phyloP scores from a whole-genome alignment of 2,888 invertebrate genomes.

The Dicyrtoma fusca region DNA sequence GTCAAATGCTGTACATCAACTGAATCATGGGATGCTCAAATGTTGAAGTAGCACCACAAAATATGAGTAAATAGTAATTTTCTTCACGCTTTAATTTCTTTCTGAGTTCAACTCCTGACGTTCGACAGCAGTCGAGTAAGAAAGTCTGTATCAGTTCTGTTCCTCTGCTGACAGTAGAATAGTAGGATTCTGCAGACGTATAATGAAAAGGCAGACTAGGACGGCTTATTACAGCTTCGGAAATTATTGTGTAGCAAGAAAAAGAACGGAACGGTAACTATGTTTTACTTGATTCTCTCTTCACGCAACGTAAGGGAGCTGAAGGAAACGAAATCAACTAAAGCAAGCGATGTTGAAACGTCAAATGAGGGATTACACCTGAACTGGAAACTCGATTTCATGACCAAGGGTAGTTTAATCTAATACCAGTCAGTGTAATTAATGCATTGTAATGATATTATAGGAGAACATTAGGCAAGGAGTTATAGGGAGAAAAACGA shows the following conservation, averaged over 20 bases:
- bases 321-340: slow-evolving; percentile 4
- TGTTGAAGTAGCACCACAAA: too few relatives aligned
- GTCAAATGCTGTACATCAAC: too few relatives aligned
- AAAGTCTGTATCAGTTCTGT: too few relatives aligned
- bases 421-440: slow-evolving; percentile 23
- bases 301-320: slow-evolving; percentile 20
- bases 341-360: slow-evolving; percentile 17
- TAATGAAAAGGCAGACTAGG: too few relatives aligned
- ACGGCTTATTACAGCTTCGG: too few relatives aligned
- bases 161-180: too few relatives aligned
- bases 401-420: slow-evolving; percentile 34
- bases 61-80: too few relatives aligned
- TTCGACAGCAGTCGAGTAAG: too few relatives aligned
- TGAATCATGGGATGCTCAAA: too few relatives aligned
- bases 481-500: slow-evolving; percentile 7
- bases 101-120: too few relatives aligned
- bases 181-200: too few relatives aligned
- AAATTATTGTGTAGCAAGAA: background rate
- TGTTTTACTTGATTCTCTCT: background rate
- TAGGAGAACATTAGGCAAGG: slow-evolving; percentile 12
- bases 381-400: slow-evolving; percentile 34
- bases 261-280: slow-evolving; percentile 28
- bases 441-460: slow-evolving; percentile 34
- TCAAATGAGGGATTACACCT: slow-evolving; percentile 36
- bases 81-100: too few relatives aligned